Conservation (phyloP, 2,888 invertebrate species). For the Diadegma fenestrale region DNA sequence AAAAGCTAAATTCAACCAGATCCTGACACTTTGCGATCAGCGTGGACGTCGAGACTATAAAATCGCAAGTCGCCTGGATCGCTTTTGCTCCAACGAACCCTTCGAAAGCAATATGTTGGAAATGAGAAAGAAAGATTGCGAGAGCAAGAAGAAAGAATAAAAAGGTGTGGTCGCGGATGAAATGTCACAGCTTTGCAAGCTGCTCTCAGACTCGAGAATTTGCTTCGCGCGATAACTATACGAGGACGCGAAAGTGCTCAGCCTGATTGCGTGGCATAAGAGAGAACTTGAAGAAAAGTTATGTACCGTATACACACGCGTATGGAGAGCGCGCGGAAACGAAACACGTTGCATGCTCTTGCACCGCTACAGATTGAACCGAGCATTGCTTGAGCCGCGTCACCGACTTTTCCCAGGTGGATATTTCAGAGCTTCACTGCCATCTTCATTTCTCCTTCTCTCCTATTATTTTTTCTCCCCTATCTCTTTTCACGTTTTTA, state of each 20-base stretch:
- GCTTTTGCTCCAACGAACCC: constrained; percentile 26
- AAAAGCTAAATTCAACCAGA: neutral
- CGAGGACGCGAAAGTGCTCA: constrained; percentile 62
- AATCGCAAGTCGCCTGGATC: constrained; percentile 58
- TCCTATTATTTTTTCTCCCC: neutral
- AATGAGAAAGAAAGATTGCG: constrained; percentile 1
- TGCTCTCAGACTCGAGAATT: constrained; percentile 20
- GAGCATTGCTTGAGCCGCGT: constrained; percentile 29
- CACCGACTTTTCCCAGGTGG: constrained; percentile 63
- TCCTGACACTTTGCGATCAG: neutral
- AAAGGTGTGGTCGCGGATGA: constrained; percentile 40
- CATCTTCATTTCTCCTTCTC: neutral
- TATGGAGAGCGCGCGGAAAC: constrained; percentile 33
- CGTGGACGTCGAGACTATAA: constrained; percentile 35
- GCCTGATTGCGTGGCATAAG: constrained; percentile 65
- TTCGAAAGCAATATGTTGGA: constrained; percentile 35
- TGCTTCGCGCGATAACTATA: constrained; percentile 26
- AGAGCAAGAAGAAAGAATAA: constrained; percentile 21
- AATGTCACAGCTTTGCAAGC: constrained; percentile 20
- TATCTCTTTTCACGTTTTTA: constrained; percentile 23
- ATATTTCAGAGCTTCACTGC: constrained; percentile 53
- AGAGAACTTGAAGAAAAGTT: constrained; percentile 49
- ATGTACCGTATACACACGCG: constrained; percentile 29
- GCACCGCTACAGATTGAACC: constrained; percentile 46
- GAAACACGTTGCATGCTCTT: constrained; percentile 23